Evolutionary conservation across 2,888 invertebrate genomes (phyloP).

Genomic region (Pollenia labialis): DNA sequence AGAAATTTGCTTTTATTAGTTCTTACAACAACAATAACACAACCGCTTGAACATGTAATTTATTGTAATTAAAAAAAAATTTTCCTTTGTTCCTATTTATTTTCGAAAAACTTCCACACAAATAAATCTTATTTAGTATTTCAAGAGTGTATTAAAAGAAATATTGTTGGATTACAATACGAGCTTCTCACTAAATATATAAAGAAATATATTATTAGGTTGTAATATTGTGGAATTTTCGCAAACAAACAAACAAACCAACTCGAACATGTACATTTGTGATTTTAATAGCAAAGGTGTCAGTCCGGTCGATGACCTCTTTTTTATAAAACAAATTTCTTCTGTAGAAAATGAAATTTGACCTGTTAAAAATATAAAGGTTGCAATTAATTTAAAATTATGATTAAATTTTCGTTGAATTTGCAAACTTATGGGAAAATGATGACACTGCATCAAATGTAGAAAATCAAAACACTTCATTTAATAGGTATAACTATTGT

Average conservation of each 20-base stretch:
- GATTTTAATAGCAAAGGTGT: slow-evolving; percentile 12
- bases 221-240: neutral
- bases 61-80: slow-evolving; percentile 11
- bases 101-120: neutral
- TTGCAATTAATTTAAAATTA: slow-evolving; percentile 13
- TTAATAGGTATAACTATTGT: too few species aligned
- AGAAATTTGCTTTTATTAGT: slow-evolving; percentile 1
- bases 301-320: slow-evolving; percentile 35
- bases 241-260: neutral
- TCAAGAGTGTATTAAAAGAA: neutral
- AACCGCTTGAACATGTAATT: neutral
- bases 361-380: slow-evolving; percentile 24
- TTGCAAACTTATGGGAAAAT: neutral
- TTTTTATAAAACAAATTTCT: slow-evolving; percentile 4
- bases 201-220: neutral
- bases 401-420: neutral
- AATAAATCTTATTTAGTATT: neutral
- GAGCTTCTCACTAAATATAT: neutral
- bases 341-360: slow-evolving; percentile 20
- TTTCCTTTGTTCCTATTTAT: neutral
- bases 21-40: slow-evolving; percentile 3
- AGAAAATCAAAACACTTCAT: too few species aligned
- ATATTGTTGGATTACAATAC: neutral
- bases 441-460: too few species aligned
- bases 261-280: slow-evolving; percentile 12